phyloP scores from a whole-genome alignment of 2,113 vertebrate species.

The Cyanocitta stelleri region DNA sequence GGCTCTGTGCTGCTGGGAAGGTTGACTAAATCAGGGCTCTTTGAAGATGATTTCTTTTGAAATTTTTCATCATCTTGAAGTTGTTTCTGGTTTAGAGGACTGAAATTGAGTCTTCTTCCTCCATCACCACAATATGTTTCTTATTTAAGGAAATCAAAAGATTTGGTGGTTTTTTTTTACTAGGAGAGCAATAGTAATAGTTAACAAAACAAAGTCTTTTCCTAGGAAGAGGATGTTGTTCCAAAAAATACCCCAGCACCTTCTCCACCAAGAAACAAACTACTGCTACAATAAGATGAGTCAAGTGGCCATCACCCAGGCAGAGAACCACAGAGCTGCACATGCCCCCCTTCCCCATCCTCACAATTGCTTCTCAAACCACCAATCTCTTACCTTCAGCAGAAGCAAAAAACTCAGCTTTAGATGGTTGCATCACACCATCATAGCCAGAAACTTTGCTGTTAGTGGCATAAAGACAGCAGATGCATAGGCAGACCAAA shows the following conservation, averaged over 20 bases:
- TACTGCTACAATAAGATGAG: neutral
- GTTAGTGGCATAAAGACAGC: neutral
- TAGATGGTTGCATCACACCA: neutral
- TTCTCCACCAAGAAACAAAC: neutral
- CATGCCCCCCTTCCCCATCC: neutral
- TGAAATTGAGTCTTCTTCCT: neutral
- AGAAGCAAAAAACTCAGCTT: neutral
- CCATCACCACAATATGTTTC: too few species aligned
- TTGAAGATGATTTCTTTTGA: neutral
- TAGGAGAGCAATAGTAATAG: neutral
- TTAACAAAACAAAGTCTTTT: neutral
- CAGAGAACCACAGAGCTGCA: neutral
- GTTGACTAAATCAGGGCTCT: neutral
- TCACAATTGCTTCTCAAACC: neutral
- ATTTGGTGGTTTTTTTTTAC: neutral
- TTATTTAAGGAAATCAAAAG: neutral
- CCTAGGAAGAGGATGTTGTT: neutral
- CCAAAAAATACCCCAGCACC: fast-evolving
- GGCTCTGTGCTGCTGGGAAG: neutral
- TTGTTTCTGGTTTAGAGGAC: neutral
- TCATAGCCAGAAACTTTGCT: neutral
- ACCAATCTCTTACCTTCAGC: neutral
- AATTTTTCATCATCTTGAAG: neutral
- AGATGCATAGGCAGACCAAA: neutral
- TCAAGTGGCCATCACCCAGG: fast-evolving